Evolutionary conservation across 1,140 invertebrate species (phyloP).

Genomic region (Schlechtendalia chinensis): DNA sequence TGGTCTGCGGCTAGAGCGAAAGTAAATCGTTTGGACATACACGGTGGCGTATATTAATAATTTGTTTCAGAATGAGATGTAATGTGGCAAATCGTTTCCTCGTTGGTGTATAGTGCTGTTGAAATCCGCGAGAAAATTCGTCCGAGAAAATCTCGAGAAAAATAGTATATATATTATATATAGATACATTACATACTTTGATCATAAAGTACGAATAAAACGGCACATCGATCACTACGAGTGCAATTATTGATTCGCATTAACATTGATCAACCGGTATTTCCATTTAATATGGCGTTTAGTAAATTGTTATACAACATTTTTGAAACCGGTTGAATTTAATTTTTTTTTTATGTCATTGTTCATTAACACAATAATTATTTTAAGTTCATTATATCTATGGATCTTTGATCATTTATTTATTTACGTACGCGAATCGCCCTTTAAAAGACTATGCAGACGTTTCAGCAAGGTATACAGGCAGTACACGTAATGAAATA

Average conservation of each 20-base stretch:
- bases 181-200: background rate
- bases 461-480: too few relatives aligned
- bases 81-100: slow-evolving; percentile 26
- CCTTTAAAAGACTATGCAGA: too few relatives aligned
- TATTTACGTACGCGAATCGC: too few relatives aligned
- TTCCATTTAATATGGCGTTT: background rate
- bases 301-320: background rate
- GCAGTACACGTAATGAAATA: too few relatives aligned
- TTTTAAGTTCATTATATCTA: too few relatives aligned
- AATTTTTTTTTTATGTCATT: background rate
- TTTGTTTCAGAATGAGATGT: background rate
- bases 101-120: background rate
- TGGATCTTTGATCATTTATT: too few relatives aligned
- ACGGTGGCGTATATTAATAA: background rate
- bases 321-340: slow-evolving; percentile 6
- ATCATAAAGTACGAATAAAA: background rate
- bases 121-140: background rate
- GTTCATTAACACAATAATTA: background rate
- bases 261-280: slow-evolving; percentile 7
- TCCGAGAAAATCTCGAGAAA: background rate
- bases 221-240: background rate
- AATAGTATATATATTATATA: background rate
- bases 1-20: slow-evolving; percentile 47
- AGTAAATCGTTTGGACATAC: slow-evolving; percentile 34
- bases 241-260: background rate